Evolutionary conservation across 2,888 invertebrate genomes (phyloP).

Genomic region (Frankliniella fusca): DNA sequence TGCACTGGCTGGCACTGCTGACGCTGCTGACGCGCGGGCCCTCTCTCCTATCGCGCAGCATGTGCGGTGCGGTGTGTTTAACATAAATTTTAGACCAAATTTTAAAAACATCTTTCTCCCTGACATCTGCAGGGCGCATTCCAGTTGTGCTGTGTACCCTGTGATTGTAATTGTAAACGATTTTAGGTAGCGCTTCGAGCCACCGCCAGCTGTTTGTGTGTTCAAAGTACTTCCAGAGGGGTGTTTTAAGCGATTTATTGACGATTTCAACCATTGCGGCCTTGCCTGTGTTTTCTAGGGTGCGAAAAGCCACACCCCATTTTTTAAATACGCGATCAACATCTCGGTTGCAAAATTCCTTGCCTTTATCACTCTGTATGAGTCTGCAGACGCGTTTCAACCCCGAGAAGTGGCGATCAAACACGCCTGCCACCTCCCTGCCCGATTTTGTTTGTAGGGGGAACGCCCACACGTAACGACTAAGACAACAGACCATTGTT

Average conservation of each 20-base stretch:
- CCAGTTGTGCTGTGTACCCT: not conserved
- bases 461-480: not conserved
- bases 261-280: not conserved
- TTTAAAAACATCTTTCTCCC: not conserved
- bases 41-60: not conserved
- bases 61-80: not conserved
- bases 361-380: not conserved
- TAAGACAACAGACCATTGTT: not conserved
- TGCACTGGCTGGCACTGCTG: not conserved
- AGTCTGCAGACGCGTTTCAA: not conserved
- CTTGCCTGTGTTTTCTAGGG: not conserved
- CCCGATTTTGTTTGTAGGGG: not conserved
- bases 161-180: not conserved
- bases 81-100: not conserved
- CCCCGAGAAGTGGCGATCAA: not conserved
- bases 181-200: not conserved
- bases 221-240: not conserved
- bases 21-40: not conserved
- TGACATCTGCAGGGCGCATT: not conserved
- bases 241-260: not conserved
- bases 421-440: not conserved
- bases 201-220: not conserved
- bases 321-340: not conserved
- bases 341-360: not conserved
- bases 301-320: not conserved